phyloP scores from a whole-genome alignment of 2,797 vertebrate species.

The Borostomias antarcticus region DNA sequence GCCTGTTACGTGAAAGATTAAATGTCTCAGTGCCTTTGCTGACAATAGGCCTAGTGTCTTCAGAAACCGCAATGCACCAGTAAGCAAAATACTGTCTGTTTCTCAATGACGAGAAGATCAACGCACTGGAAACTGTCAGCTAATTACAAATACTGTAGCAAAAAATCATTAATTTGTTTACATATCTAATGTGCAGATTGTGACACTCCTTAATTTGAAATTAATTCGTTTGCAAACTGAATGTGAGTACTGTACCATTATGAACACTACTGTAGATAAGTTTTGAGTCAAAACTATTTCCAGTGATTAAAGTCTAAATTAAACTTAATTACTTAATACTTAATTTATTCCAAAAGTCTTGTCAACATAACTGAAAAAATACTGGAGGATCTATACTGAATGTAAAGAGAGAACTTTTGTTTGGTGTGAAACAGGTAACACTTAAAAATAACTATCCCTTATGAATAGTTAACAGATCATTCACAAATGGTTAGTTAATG shows the following conservation, averaged over 20 bases:
- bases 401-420: no score
- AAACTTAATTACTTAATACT: no score
- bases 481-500: no score
- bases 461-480: no score
- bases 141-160: background rate
- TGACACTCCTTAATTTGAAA: background rate
- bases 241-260: background rate
- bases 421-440: no score
- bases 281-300: no score
- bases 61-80: background rate
- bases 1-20: slow-evolving; percentile 21
- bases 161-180: background rate
- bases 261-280: background rate
- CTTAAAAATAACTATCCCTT: no score
- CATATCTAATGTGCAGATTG: background rate
- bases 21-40: background rate
- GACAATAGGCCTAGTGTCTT: background rate
- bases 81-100: background rate
- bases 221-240: background rate
- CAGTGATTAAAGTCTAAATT: no score
- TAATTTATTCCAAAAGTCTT: no score
- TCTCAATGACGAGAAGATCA: background rate
- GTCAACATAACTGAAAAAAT: no score
- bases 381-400: no score
- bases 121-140: background rate